Evolutionary conservation across 37 sponge, comb jelly and placozoan genomes (phyloP).

Genomic region (Halisarca cf. caerulea): DNA sequence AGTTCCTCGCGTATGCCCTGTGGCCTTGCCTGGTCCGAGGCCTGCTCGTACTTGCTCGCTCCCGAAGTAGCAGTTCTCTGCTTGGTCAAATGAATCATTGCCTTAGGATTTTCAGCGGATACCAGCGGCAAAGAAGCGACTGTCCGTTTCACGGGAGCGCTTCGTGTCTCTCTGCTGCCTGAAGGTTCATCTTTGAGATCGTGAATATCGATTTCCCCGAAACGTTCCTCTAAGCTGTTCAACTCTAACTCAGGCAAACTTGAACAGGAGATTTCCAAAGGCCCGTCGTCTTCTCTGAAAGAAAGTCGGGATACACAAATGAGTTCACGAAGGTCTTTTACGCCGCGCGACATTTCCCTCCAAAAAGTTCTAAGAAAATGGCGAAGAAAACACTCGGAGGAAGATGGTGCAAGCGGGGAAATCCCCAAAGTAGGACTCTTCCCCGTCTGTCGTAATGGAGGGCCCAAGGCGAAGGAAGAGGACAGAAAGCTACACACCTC

Average conservation of each 20-base stretch:
- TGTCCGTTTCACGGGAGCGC: background rate
- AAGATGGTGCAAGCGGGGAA: too few species aligned
- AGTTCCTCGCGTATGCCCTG: background rate
- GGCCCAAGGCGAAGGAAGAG: background rate
- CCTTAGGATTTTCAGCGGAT: background rate
- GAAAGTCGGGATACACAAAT: conserved; percentile 15
- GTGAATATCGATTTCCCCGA: background rate
- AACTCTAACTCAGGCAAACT: conserved; percentile 6
- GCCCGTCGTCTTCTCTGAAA: conserved; percentile 9
- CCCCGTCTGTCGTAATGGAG: background rate
- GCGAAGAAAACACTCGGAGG: too few species aligned
- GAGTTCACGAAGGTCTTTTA: conserved; percentile 22
- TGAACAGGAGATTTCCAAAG: background rate
- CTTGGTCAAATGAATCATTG: background rate
- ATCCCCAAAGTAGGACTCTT: background rate
- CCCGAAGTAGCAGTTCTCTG: too few species aligned
- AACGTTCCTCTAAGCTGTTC: background rate
- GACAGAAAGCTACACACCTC: background rate
- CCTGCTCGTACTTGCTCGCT: background rate
- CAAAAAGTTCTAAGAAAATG: too few species aligned
- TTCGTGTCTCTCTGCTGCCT: background rate
- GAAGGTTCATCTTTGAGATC: background rate
- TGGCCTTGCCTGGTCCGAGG: too few species aligned
- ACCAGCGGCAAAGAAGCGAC: background rate
- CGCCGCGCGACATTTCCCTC: conserved; percentile 13